Evolutionary conservation across 1,140 invertebrate species (phyloP), one percentile per base, ranked within the genome.

Genomic region (Eciton burchellii): DNA sequence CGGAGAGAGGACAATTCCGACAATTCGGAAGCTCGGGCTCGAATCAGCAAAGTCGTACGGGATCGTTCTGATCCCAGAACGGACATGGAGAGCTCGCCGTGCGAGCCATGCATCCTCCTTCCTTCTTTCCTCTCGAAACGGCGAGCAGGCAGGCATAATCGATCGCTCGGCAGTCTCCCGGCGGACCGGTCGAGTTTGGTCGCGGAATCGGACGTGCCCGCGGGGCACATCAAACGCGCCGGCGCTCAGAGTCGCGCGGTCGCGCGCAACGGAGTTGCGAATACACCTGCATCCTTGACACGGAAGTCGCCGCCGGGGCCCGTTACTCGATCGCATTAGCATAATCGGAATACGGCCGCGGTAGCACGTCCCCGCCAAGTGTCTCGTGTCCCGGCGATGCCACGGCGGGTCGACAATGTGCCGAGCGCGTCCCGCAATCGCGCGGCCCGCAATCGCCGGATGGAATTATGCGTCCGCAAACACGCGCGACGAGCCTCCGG

Each of bases 251-350:
- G 35, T 35, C 35, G 35, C 6, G 59, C 29, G 41, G 11, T n/a
- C 6, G n/a, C 3, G 16, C 8, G 16, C 49, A 62, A 63, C 41
- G 19, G 49, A n/a, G 43, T 43, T 77, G 56, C 62, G 41, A 68
- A 79, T 79, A 57, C 74, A 79, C 52, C 63, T 79, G 74, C 41
- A 79, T 79, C 52, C 63, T 29, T 79, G 74, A 70, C 74, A 79
- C 74, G 52, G 84, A 73, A 62, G 43, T 66, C 72, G 35, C 35
- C 57, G 43, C 19, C 52, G 49, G 21, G 24, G 24, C 66, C 85
- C 85, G 85, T 86, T 86, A 85, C 59, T 76, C 77, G 72, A 86
- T 85, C 77, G 45, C 41, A 87, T 87, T 87, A 87, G 57, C 85
- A 86, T 86, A 83, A 87, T 87, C 81, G 81, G 26, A n/a, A n/a